Base-by-base conservation (phyloP, 2,888 invertebrate species). In the Oxycera nigricornis region DNA sequence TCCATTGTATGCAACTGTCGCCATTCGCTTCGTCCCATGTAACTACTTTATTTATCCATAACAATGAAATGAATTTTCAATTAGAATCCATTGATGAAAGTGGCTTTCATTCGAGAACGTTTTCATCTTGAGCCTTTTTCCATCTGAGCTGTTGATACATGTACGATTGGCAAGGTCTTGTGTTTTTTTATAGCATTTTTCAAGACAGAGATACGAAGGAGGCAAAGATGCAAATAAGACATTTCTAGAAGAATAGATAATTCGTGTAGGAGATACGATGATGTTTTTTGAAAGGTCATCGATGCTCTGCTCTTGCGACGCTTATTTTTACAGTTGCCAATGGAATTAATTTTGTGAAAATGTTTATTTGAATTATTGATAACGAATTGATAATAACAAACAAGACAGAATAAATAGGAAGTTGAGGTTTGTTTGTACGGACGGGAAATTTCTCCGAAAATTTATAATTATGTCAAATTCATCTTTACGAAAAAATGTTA, bases 61-160 rank as follows among this genome's bases (percentile, higher is more conserved):
- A 57, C 28, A 57, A 57, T 24, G 24, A 26, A 57, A 57, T 57
- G 28, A 57, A 57, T 57, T 57, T 24, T 57, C 24, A 57, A 57
- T 57, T 57, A 57, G 26, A 26, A n/a, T 9, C 14, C 28, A 26
- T 46, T 46, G 46, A 46, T 7, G 17, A n/a, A 17, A 46, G 17
- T 46, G 46, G 46, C 46, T 14, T 46, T 17, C 46, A 46, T 46
- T 3, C 46, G 46, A 46, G 46, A 28, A 59, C 28, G 24, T 59
- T 59, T 59, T 11, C 59, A 7, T n/a, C 28, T 26, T 28, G 28
- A 26, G 17, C 17, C 17, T 2, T 14, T 14, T 14, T 46, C 46
- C n/a, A n/a, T n/a, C n/a, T n/a, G 17, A 46, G 46, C 46, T 46
- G 46, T 46, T 46, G 46, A 46, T 46, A 46, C 17, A 17, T 46